Conservation (phyloP, 2,888 invertebrate species). For the Coenonympha arcania region DNA sequence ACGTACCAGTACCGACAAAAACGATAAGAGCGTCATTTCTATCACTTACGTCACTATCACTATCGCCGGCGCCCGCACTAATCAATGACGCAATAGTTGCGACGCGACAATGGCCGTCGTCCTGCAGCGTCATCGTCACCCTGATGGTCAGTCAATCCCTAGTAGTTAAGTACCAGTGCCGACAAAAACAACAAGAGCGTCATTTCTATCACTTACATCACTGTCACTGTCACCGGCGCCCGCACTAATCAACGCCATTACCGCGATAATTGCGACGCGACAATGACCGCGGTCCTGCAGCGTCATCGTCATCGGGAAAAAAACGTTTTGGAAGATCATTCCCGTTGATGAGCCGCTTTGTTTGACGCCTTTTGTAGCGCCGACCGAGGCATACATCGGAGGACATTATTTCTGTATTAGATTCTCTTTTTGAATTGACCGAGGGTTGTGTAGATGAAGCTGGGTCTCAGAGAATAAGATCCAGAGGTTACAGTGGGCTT, state of each 20-base stretch:
- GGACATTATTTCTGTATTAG: conserved; percentile 9
- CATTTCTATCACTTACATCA: neutral
- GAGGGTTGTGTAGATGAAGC: no score
- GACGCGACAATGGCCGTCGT: conserved; percentile 26
- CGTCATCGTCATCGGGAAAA: conserved; percentile 29
- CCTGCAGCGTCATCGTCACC: conserved; percentile 28
- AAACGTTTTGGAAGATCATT: conserved; percentile 26
- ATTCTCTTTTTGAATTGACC: neutral
- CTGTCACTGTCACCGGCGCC: neutral
- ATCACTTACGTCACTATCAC: neutral
- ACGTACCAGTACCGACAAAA: neutral
- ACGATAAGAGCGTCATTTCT: neutral
- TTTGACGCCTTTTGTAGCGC: conserved; percentile 24
- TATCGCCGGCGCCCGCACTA: conserved; percentile 1
- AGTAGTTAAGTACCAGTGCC: neutral
- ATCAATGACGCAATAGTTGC: conserved; percentile 20
- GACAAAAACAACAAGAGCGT: neutral
- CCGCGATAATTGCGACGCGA: conserved; percentile 24
- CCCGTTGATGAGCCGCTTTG: conserved; percentile 28
- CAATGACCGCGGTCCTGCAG: conserved; percentile 24
- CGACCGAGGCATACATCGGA: conserved; percentile 7
- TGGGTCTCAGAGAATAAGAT: no score
- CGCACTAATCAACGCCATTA: conserved; percentile 18
- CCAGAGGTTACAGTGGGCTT: no score
- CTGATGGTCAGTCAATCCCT: neutral